phyloP scores from a whole-genome alignment of 1,140 invertebrate species.

The Philopotamus ludificatus region DNA sequence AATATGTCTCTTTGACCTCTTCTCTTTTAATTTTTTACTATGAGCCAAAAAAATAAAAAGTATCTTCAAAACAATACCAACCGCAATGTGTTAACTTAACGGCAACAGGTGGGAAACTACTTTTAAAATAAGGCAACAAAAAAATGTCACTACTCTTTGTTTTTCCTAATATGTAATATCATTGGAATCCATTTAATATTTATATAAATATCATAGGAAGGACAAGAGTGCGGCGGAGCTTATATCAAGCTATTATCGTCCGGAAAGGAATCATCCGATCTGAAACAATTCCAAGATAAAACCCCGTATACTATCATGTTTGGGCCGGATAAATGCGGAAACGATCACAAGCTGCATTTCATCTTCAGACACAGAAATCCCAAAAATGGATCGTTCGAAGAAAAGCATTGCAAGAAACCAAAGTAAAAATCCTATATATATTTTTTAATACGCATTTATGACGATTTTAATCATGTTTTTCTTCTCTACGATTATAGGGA shows the following conservation, averaged over 20 bases:
- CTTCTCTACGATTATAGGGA: constrained; percentile 52
- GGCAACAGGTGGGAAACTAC: neutral
- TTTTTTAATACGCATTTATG: constrained; percentile 1
- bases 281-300: constrained; percentile 90
- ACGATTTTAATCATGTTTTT: constrained; percentile 9
- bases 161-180: neutral
- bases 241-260: constrained; percentile 91
- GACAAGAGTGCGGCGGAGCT: constrained; percentile 97
- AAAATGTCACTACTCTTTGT: neutral
- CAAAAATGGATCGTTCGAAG: constrained; percentile 81
- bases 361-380: constrained; percentile 97
- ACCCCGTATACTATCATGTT: constrained; percentile 99
- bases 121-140: neutral
- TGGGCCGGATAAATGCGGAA: constrained; percentile 98
- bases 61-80: too few relatives aligned
- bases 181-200: neutral
- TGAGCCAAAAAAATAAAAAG: too few relatives aligned
- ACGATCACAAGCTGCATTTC: constrained; percentile 94
- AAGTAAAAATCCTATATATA: constrained; percentile 50
- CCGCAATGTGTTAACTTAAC: too few relatives aligned
- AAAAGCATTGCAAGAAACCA: constrained; percentile 91
- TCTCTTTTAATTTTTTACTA: too few relatives aligned
- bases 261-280: constrained; percentile 65
- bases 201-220: constrained; percentile 66
- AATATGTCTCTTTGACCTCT: too few relatives aligned